phyloP scores from a whole-genome alignment of 2,888 invertebrate species.

The Chirona hameri region DNA sequence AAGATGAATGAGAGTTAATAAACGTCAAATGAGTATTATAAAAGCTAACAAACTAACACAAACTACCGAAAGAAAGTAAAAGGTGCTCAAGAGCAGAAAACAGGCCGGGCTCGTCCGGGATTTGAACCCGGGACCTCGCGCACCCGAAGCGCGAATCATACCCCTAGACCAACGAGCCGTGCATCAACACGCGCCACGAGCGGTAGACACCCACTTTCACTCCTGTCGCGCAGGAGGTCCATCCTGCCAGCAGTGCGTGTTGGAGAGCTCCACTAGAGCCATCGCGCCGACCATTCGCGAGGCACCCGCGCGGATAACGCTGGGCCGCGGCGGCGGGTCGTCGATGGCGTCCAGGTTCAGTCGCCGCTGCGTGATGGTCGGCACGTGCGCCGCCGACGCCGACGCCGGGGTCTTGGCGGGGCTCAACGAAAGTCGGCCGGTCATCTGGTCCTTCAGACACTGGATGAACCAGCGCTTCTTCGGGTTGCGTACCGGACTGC shows the following conservation, averaged over 20 bases:
- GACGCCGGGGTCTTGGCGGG: slow-evolving; percentile 22
- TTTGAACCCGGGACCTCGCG: slow-evolving; percentile 32
- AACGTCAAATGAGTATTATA: no score
- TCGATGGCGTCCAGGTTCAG: slow-evolving; percentile 25
- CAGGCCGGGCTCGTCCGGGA: slow-evolving; percentile 7
- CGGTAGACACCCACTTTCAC: neutral
- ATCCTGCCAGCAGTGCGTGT: neutral
- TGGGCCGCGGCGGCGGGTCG: slow-evolving; percentile 25
- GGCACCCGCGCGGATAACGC: slow-evolving; percentile 13
- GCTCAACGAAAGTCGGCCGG: slow-evolving; percentile 8
- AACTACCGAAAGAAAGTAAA: no score
- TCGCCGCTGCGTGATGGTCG: slow-evolving; percentile 23
- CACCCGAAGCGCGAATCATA: slow-evolving; percentile 32
- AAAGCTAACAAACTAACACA: no score
- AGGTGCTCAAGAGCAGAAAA: no score
- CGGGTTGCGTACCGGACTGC: slow-evolving; percentile 26
- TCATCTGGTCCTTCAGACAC: slow-evolving; percentile 28
- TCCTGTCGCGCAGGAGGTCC: neutral
- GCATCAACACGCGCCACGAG: neutral
- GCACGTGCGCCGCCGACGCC: neutral
- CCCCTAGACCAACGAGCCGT: slow-evolving; percentile 28
- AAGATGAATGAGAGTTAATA: no score
- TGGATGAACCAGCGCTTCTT: slow-evolving; percentile 31
- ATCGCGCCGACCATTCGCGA: slow-evolving; percentile 3
- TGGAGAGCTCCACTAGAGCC: slow-evolving; percentile 23